A percentile compares a stretch with the other conserved stretches of the same genome.
These are phyloP conservation scores for Myiagra hebetior DNA, from an alignment of 2,113 vertebrate genomes.

Conservation along the genomic window DNA sequence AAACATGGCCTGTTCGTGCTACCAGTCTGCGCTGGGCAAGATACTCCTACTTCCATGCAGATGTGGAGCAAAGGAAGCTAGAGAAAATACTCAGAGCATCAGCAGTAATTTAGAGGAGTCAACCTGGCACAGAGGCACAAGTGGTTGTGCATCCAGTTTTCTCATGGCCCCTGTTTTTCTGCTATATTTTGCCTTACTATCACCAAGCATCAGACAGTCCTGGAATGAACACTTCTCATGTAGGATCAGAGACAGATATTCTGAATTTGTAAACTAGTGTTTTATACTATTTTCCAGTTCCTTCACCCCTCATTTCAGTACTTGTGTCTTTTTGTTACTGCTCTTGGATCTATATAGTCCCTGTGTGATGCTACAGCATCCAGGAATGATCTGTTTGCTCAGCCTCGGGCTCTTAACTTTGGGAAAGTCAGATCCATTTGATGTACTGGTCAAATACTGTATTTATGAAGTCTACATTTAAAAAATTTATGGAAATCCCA, in stretches of 20 bases:
- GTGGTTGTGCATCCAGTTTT: neutral
- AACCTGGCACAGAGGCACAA: neutral
- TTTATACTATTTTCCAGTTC: neutral
- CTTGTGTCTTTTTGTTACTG: neutral
- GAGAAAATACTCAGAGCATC: neutral
- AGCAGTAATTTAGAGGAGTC: neutral
- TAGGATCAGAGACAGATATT: neutral
- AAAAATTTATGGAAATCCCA: slow-evolving; percentile 4
- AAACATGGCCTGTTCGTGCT: neutral
- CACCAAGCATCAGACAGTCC: neutral
- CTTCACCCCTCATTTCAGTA: neutral
- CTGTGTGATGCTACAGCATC: neutral
- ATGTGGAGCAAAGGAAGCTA: neutral
- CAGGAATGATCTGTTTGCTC: neutral
- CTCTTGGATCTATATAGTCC: neutral
- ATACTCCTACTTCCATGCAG: neutral
- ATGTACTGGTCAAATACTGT: neutral
- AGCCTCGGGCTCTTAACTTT: neutral
- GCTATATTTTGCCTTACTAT: neutral
- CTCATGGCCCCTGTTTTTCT: neutral
- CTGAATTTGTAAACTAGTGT: neutral
- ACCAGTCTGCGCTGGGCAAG: neutral
- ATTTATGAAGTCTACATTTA: neutral
- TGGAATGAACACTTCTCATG: neutral
- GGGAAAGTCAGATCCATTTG: slow-evolving; percentile 6